Percentiles rank a stretch among this genome's conserved stretches.
Conservation (phyloP, 1,140 invertebrate genomes). For the Drosophila persimilis region DNA sequence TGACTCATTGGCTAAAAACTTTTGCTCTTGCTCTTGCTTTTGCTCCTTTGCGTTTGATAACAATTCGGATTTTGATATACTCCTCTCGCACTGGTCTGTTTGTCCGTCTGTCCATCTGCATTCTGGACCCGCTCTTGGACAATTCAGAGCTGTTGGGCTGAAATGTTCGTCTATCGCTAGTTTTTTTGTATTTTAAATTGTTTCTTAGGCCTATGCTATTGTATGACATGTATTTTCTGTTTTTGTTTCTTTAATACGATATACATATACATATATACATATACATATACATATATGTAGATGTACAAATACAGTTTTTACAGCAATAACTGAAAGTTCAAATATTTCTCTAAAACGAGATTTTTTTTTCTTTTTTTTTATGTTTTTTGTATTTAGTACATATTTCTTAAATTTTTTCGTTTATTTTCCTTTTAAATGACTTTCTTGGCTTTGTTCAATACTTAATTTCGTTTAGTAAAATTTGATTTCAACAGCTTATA, state of each 20-base stretch:
- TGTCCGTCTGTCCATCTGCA: slow-evolving; percentile 4
- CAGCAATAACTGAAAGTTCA: slow-evolving; percentile 31
- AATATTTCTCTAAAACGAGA: slow-evolving; percentile 76
- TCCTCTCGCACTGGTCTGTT: slow-evolving; percentile 7
- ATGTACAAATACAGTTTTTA: slow-evolving; percentile 34
- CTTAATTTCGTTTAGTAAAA: slow-evolving; percentile 49
- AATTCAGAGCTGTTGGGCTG: too few species aligned
- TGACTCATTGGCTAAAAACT: slow-evolving; percentile 14
- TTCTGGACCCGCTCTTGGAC: too few species aligned
- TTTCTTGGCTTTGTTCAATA: slow-evolving; percentile 11
- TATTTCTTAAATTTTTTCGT: slow-evolving; percentile 12
- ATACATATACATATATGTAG: slow-evolving; percentile 6
- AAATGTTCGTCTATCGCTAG: too few species aligned
- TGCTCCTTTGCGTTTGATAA: slow-evolving; percentile 43
- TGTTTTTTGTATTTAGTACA: slow-evolving; percentile 12
- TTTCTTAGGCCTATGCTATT: slow-evolving; percentile 49
- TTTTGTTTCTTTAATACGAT: neutral
- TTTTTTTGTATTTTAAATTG: slow-evolving; percentile 4
- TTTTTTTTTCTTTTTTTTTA: slow-evolving; percentile 45
- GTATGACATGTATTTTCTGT: slow-evolving; percentile 68
- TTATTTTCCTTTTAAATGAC: neutral
- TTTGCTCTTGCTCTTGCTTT: neutral
- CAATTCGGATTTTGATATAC: slow-evolving; percentile 58
- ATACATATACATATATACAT: slow-evolving; percentile 18
- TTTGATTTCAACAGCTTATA: slow-evolving; percentile 72